A percentile compares a stretch with the other conserved stretches of the same genome.
Conservation (phyloP, 1,140 invertebrate genomes). For the Myzus persicae region DNA sequence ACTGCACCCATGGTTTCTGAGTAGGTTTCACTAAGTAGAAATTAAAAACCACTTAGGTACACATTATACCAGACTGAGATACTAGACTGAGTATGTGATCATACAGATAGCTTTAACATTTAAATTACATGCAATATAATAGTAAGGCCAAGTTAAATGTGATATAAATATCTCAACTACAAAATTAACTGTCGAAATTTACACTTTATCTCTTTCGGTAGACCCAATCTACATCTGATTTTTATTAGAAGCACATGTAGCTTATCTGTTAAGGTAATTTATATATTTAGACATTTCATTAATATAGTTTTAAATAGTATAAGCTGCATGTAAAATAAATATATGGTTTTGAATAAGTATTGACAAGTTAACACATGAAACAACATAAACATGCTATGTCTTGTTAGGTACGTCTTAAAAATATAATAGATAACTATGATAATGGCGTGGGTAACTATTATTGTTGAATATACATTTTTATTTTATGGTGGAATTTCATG, state of each 20-base stretch:
- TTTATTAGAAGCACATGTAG: neutral
- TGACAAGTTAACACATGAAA: neutral
- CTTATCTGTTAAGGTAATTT: neutral
- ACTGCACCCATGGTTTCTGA: too few species aligned
- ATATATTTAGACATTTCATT: neutral
- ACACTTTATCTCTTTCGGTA: neutral
- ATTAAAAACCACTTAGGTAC: too few species aligned
- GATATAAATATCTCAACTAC: neutral
- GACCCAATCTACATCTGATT: neutral
- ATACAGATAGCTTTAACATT: neutral
- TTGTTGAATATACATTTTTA: neutral
- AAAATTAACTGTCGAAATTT: neutral
- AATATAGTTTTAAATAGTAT: neutral
- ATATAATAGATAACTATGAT: neutral
- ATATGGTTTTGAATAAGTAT: neutral
- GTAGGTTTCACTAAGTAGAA: too few species aligned
- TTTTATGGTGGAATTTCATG: neutral
- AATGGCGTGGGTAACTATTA: neutral
- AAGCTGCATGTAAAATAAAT: neutral
- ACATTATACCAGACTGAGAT: too few species aligned
- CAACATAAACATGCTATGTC: neutral
- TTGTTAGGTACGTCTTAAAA: neutral
- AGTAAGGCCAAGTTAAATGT: neutral
- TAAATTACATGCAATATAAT: neutral
- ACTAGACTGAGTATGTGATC: too few species aligned